Conservation (phyloP, 1,140 invertebrate genomes). For the Cataglyphis hispanica region DNA sequence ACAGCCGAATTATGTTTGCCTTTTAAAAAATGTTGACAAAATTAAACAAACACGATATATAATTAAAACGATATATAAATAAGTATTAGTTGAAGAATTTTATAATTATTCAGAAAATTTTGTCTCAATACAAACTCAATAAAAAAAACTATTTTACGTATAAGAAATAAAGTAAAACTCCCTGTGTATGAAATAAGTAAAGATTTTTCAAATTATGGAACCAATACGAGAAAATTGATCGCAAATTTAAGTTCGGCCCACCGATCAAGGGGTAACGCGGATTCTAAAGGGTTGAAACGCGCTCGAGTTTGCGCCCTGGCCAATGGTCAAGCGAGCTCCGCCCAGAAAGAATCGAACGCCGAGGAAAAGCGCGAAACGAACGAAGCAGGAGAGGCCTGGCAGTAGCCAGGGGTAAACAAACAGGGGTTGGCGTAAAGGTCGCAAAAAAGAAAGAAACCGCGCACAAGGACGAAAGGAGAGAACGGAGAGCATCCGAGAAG, state of each 20-base stretch:
- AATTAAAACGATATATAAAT: too few relatives aligned
- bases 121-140: too few relatives aligned
- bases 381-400: not conserved
- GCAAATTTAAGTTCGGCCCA: conserved; percentile 24
- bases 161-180: not conserved
- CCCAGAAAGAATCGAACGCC: conserved; percentile 81
- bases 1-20: not conserved
- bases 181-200: not conserved
- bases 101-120: not conserved
- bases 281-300: conserved; percentile 45
- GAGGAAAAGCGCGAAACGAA: conserved; percentile 56
- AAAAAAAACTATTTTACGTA: not conserved
- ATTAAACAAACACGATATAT: not conserved
- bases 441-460: conserved; percentile 26
- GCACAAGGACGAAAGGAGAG: not conserved
- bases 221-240: not conserved
- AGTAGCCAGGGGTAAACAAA: conserved; percentile 43
- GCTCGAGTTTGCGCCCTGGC: conserved; percentile 82
- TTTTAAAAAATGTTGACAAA: not conserved
- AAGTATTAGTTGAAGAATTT: not conserved
- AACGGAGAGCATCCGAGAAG: conserved; percentile 22
- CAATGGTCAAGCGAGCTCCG: conserved; percentile 83
- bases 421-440: conserved; percentile 40
- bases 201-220: not conserved
- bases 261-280: conserved; percentile 15